Base-by-base conservation (phyloP, 2,797 vertebrate species). In the Sorex maritimensis region DNA sequence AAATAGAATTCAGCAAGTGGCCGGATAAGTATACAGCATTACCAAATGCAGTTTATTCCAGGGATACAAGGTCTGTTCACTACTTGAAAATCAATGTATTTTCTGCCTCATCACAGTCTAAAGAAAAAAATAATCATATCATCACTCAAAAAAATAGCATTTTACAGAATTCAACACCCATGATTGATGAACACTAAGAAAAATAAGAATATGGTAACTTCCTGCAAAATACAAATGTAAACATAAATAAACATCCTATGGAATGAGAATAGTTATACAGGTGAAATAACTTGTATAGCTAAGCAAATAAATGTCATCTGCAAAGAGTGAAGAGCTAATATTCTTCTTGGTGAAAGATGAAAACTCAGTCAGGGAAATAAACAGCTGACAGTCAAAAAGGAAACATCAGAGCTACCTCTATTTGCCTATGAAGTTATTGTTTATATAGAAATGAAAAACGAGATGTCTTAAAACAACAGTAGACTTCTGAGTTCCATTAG, bases 151-250 rank as follows among this genome's bases (percentile, higher is more conserved):
- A 52, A 34, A 58, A 34, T 24, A 17, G 11, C 5, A 30, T 24
- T 34, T 14, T 34, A 69, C 17, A 52, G 34, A 34, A 49, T 49
- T 10, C 44, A 74, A 71, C 1, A 49, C 41, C 67, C 65, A 44
- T 41, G 77, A 71, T 26, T 90, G 89, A 83, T 52, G 49, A 71
- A 58, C 5, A 46, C 61, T 61, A 24, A 77, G 75, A 91, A 93
- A 77, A 86, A 67, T 86, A 72, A 11, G 17, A 69, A 52, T 41
- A n/a, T 30, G 73, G 46, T 34, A 75, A 86, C 44, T 71, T 71
- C 2, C 8, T 61, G 17, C 5, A 63, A 63, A 63, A 21, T 63
- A 63, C 17, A 63, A 63, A 63, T 24, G 17, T 46, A 28, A 58
- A 44, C 52, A 74, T 80, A 82, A 63, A 14, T 1, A 67, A 86